Evolutionary conservation across 1,140 invertebrate species (phyloP), one percentile per base, ranked within the genome.

Genomic region (Daktulosphaira vitifoliae): DNA sequence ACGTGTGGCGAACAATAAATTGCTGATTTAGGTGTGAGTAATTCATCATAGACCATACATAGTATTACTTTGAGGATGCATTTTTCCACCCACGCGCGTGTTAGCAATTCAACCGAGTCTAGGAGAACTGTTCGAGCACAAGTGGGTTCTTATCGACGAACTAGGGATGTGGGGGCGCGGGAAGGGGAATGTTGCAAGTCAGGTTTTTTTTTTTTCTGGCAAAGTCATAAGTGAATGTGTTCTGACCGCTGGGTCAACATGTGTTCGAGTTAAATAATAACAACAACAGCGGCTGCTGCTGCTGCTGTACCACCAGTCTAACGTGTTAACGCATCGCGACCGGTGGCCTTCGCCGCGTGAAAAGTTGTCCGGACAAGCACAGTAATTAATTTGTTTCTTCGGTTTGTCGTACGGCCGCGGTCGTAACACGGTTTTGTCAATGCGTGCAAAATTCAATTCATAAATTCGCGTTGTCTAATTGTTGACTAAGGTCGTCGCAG

Each of bases 201-300:
- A 29, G 25, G 54, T 44, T 59, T 59, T 44, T 44, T 33, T 25
- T 44, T 26, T 42, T 11, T 25, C 22, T 29, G 18, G 26, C 54
- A 59, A 29, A 59, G 54, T 59, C 54, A 59, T 39, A 29, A 59
- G 54, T 59, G 54, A 59, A 59, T 59, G 54, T 59, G 54, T 59
- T 29, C 5, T 29, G 29, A 44, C 54, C 3, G 39, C 39, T 46
- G 54, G 54, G 54, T 59, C 54, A 59, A 59, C 54, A 59, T 59
- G 54, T 59, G 54, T 59, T 59, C 39, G 39, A 33, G 29, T 33
- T 6, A 6, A 33, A 33, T 33, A 33, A 33, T 33, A 33, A 33
- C 29, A 33, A 33, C 20, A 46, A 29, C 54, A 20, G 39, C 39
- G n/a, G 16, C 29, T 6, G 29, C 29, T 11, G 11, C 29, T 5